phyloP scores from a whole-genome alignment of 2,888 invertebrate genomes.

The Drosophila mimetica region DNA sequence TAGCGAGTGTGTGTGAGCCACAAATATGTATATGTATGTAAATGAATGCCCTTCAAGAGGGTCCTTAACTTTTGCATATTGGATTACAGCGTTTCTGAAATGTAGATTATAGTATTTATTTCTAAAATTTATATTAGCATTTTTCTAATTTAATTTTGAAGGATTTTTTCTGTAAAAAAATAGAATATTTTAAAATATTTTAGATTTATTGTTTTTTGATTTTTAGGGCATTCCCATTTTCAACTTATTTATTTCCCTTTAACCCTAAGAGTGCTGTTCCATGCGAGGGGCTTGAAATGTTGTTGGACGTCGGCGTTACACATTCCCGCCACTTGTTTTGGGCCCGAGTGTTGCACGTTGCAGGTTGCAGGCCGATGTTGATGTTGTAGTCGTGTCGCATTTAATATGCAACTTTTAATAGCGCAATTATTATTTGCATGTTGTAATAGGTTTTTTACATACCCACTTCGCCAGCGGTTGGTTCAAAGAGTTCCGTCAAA shows the following conservation, averaged over 20 bases:
- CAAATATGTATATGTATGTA: constrained; percentile 14
- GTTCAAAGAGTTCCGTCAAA: constrained; percentile 15
- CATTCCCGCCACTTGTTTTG: constrained; percentile 67
- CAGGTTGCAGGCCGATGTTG: constrained; percentile 19
- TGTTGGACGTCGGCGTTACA: constrained; percentile 54
- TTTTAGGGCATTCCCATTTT: neutral
- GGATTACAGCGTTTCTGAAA: no score
- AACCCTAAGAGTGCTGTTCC: neutral
- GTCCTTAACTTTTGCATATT: neutral
- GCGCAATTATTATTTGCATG: constrained; percentile 79
- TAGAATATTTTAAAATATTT: no score
- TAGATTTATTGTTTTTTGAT: neutral
- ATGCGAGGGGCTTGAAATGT: constrained; percentile 33
- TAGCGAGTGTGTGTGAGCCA: constrained; percentile 1
- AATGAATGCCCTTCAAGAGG: constrained; percentile 10
- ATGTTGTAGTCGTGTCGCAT: constrained; percentile 63
- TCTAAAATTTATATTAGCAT: neutral
- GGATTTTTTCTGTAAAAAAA: no score
- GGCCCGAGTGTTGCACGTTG: constrained; percentile 25
- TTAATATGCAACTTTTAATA: constrained; percentile 78
- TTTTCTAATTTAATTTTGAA: no score
- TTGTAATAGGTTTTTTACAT: constrained; percentile 62
- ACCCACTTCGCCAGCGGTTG: neutral
- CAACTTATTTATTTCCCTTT: neutral
- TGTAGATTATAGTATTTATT: neutral